A percentile compares a stretch with the other conserved stretches of the same genome.
Evolutionary conservation across 2,113 vertebrate genomes (phyloP).

Genomic region (Crotalus horridus): DNA sequence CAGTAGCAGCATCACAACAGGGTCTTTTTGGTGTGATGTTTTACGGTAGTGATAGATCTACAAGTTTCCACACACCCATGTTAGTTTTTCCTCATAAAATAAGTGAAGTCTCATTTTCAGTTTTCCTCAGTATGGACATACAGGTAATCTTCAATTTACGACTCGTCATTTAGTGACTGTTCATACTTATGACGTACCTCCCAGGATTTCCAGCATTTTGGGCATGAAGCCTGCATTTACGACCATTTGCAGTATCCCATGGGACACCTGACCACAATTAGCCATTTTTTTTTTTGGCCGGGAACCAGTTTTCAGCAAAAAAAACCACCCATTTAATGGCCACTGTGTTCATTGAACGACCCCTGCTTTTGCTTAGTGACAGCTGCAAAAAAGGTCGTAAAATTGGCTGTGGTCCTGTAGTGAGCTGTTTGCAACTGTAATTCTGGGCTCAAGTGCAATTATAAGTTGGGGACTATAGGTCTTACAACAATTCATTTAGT

Average conservation of each 20-base stretch:
- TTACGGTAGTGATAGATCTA: neutral
- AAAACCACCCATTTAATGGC: neutral
- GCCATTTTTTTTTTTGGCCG: neutral
- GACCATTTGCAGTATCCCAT: neutral
- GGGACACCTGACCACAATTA: neutral
- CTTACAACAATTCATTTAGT: neutral
- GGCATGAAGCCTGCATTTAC: neutral
- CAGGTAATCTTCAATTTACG: neutral
- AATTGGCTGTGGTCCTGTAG: neutral
- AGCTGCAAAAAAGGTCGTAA: no score
- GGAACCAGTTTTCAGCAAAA: neutral
- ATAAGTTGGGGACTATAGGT: neutral
- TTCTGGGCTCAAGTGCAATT: neutral
- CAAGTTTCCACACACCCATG: neutral
- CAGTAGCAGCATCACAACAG: neutral
- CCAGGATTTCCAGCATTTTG: neutral
- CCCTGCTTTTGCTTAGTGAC: neutral
- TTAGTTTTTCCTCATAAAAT: neutral
- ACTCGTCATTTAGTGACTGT: neutral
- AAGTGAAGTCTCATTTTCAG: neutral
- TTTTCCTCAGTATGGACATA: neutral
- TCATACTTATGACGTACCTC: neutral
- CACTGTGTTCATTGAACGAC: neutral
- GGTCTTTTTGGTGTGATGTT: neutral
- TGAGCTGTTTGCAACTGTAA: neutral